Percentiles rank a stretch among this genome's conserved stretches.
Conservation (phyloP, 2,888 invertebrate species). For the Xanthostigma xanthostigma region DNA sequence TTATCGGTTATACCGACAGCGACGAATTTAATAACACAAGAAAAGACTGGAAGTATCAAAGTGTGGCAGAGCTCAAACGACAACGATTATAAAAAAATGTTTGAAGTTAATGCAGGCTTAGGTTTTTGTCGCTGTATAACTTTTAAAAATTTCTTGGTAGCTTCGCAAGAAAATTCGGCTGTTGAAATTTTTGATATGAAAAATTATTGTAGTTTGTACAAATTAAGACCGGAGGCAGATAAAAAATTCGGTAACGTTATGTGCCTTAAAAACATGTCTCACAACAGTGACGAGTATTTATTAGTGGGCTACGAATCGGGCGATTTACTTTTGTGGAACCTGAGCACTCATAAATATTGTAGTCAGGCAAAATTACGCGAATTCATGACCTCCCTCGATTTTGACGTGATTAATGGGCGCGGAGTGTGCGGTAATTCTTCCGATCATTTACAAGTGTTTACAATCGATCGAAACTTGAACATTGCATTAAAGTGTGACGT, state of each 20-base stretch:
- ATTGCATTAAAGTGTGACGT: conserved; percentile 44
- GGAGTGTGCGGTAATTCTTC: conserved; percentile 54
- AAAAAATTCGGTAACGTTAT: conserved; percentile 45
- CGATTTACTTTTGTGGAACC: conserved; percentile 55
- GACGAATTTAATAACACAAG: conserved; percentile 52
- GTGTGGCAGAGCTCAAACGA: conserved; percentile 43
- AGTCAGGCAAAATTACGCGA: conserved; percentile 40
- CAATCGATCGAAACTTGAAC: conserved; percentile 36
- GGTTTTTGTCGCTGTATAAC: conserved; percentile 58
- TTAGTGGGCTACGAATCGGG: conserved; percentile 63
- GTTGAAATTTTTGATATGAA: conserved; percentile 32
- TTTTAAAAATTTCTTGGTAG: conserved; percentile 42
- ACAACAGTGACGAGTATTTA: conserved; percentile 35
- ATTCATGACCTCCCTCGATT: conserved; percentile 58
- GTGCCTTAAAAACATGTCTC: conserved; percentile 40
- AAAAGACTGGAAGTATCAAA: conserved; percentile 55
- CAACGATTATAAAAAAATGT: conserved; percentile 40
- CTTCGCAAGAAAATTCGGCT: conserved; percentile 45
- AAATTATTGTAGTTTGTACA: conserved; percentile 24
- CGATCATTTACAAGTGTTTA: conserved; percentile 45
- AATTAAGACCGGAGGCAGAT: conserved; percentile 28
- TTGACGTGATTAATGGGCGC: conserved; percentile 44
- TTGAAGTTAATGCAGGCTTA: conserved; percentile 41
- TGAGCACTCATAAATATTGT: conserved; percentile 40
- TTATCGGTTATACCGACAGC: conserved; percentile 44